Evolutionary conservation across 1,140 invertebrate species (phyloP).

Genomic region (Lepidotrigona ventralis): DNA sequence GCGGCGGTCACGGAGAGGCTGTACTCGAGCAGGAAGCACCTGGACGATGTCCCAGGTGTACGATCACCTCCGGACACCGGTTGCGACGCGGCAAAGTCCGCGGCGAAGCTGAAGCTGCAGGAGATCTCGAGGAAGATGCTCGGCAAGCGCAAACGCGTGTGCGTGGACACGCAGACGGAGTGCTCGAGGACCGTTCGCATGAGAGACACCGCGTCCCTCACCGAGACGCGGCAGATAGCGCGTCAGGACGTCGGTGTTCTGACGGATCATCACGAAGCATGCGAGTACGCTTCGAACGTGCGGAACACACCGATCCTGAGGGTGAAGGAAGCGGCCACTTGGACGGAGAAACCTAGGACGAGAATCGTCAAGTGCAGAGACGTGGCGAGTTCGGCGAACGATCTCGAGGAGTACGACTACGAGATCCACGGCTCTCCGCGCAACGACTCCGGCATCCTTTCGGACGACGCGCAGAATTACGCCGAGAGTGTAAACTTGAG

Average conservation of each 20-base stretch:
- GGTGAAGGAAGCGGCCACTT: slow-evolving; percentile 73
- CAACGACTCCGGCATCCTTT: slow-evolving; percentile 70
- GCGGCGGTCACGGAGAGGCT: slow-evolving; percentile 85
- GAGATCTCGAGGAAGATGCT: slow-evolving; percentile 78
- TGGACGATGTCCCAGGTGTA: slow-evolving; percentile 78
- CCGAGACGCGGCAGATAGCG: slow-evolving; percentile 61
- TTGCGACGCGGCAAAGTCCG: slow-evolving; percentile 58
- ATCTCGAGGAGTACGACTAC: slow-evolving; percentile 56
- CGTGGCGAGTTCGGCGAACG: slow-evolving; percentile 58
- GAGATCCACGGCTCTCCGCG: slow-evolving; percentile 45
- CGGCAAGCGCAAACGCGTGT: slow-evolving; percentile 80
- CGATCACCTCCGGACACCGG: slow-evolving; percentile 67
- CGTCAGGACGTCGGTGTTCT: slow-evolving; percentile 67
- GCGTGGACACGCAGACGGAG: slow-evolving; percentile 84
- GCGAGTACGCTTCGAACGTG: background rate
- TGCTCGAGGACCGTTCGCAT: slow-evolving; percentile 78
- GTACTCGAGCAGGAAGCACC: slow-evolving; percentile 83
- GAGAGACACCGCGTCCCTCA: slow-evolving; percentile 80
- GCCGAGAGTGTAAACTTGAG: slow-evolving; percentile 63
- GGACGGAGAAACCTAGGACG: slow-evolving; percentile 66
- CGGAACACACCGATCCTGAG: slow-evolving; percentile 54
- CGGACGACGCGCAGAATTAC: slow-evolving; percentile 67
- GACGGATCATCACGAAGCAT: slow-evolving; percentile 72
- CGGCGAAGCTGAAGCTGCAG: slow-evolving; percentile 73
- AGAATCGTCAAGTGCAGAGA: slow-evolving; percentile 66